These are phyloP conservation scores for Busseola fusca DNA, from an alignment of 2,888 invertebrate genomes.

Conservation along the genomic window DNA sequence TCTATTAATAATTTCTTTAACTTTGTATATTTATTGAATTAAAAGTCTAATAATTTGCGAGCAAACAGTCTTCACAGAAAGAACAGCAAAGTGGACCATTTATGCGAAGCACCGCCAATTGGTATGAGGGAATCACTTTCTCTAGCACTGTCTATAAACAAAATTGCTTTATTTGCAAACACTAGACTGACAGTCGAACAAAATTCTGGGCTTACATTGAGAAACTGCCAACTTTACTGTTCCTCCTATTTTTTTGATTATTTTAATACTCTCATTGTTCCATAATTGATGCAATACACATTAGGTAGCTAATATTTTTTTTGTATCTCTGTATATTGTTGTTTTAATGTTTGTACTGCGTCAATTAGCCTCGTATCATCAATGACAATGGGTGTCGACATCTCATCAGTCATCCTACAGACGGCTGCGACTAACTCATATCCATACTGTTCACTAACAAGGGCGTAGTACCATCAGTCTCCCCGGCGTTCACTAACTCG, in stretches of 20 bases:
- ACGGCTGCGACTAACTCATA: slow-evolving; percentile 78
- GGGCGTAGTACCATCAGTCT: slow-evolving; percentile 76
- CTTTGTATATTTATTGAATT: slow-evolving; percentile 53
- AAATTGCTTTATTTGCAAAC: slow-evolving; percentile 53
- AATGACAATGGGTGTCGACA: slow-evolving; percentile 74
- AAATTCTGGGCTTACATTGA: slow-evolving; percentile 50
- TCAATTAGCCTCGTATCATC: slow-evolving; percentile 75
- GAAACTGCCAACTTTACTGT: slow-evolving; percentile 75
- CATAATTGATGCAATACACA: slow-evolving; percentile 73
- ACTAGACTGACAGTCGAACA: slow-evolving; percentile 54
- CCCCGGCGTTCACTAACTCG: slow-evolving; percentile 81
- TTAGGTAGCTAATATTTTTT: slow-evolving; percentile 61
- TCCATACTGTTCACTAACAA: slow-evolving; percentile 80
- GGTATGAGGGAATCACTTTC: slow-evolving; percentile 63
- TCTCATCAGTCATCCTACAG: slow-evolving; percentile 67
- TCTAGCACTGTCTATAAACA: slow-evolving; percentile 49
- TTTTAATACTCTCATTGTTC: slow-evolving; percentile 62
- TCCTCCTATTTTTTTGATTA: slow-evolving; percentile 68
- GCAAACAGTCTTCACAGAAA: slow-evolving; percentile 73
- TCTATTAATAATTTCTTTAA: slow-evolving; percentile 63
- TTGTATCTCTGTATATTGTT: slow-evolving; percentile 63
- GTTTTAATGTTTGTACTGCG: slow-evolving; percentile 73
- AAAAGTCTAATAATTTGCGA: slow-evolving; percentile 60
- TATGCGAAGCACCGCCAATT: slow-evolving; percentile 61
- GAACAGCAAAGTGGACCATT: slow-evolving; percentile 75